A percentile compares a stretch with the other conserved stretches of the same genome.
phyloP scores from a whole-genome alignment of 2,113 vertebrate species.

The Gymnocephalus cernua region DNA sequence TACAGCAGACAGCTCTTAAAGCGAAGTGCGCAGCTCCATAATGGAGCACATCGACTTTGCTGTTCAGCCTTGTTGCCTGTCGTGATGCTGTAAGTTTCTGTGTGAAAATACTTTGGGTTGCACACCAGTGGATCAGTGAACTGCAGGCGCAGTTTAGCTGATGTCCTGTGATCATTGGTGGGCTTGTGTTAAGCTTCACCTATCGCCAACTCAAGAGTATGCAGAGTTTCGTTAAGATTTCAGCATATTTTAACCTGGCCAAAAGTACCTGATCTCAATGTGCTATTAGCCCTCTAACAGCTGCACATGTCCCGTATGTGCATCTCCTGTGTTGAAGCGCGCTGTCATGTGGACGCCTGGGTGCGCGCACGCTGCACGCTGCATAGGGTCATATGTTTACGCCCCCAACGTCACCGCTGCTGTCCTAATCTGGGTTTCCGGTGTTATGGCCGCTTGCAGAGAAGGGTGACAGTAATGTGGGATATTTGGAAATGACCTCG shows the following conservation, averaged over 20 bases:
- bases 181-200: background rate
- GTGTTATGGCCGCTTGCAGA: slow-evolving; percentile 80
- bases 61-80: background rate
- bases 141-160: background rate
- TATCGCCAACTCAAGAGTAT: background rate
- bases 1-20: background rate
- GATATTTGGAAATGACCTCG: background rate
- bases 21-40: background rate
- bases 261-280: background rate
- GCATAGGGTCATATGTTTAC: slow-evolving; percentile 22
- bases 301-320: background rate
- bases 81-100: slow-evolving; percentile 6
- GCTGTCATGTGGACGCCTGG: background rate
- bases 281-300: background rate
- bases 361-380: slow-evolving; percentile 65
- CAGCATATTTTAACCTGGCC: background rate
- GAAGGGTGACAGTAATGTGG: slow-evolving; percentile 42
- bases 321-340: slow-evolving; percentile 11
- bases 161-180: background rate
- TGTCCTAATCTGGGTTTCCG: slow-evolving; percentile 63
- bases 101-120: background rate
- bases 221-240: background rate
- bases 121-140: background rate
- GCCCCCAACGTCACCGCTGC: slow-evolving; percentile 18
- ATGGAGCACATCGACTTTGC: slow-evolving; percentile 9